phyloP scores from a whole-genome alignment of 2,797 vertebrate species.

The Chiroxiphia lanceolata region DNA sequence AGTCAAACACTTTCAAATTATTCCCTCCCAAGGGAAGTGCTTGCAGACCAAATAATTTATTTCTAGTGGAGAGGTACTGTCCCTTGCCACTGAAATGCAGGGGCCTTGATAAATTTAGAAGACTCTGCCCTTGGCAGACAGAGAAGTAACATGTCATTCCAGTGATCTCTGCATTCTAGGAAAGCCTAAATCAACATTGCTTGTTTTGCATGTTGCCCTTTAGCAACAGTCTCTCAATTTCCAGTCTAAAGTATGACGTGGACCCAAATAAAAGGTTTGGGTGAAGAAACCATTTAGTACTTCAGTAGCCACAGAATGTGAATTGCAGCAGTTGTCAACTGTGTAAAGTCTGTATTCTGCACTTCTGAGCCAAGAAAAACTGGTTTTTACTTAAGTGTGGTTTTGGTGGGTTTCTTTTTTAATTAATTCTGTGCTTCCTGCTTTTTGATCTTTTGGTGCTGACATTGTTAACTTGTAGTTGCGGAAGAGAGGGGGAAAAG shows the following conservation, averaged over 20 bases:
- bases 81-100: background rate
- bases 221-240: background rate
- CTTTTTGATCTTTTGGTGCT: background rate
- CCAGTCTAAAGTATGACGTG: background rate
- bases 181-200: conserved; percentile 51
- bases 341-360: background rate
- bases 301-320: background rate
- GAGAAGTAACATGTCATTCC: conserved; percentile 43
- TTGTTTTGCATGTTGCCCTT: conserved; percentile 24
- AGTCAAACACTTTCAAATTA: background rate
- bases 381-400: background rate
- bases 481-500: background rate
- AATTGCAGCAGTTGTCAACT: background rate
- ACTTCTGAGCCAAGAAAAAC: background rate
- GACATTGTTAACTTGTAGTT: background rate
- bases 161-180: conserved; percentile 59
- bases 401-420: background rate
- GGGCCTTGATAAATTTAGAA: conserved; percentile 50
- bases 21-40: background rate
- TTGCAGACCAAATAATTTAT: background rate
- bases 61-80: background rate
- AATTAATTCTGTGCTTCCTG: background rate
- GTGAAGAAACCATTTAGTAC: background rate
- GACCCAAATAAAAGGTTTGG: background rate
- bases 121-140: conserved; percentile 46